Evolutionary conservation across 2,797 vertebrate species (phyloP).

Genomic region (Naso thynnoides): DNA sequence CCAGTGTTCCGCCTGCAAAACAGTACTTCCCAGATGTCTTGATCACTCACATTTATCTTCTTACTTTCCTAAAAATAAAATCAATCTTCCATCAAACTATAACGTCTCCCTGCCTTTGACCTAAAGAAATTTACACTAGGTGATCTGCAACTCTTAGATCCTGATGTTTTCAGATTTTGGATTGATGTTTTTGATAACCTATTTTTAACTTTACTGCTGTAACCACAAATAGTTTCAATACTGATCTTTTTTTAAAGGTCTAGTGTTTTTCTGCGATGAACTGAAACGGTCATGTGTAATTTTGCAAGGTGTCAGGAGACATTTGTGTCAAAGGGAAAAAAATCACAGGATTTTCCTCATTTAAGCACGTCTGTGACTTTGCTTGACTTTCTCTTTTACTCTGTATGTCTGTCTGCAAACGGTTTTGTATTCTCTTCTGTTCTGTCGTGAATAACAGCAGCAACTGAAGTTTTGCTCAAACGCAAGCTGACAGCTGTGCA

Average conservation of each 20-base stretch:
- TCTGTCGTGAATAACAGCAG: conserved; percentile 19
- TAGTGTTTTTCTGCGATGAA: conserved; percentile 4
- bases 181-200: conserved; percentile 5
- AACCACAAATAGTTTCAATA: background rate
- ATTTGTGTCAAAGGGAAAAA: conserved; percentile 33
- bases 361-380: conserved; percentile 21
- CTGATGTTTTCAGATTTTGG: background rate
- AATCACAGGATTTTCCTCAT: background rate
- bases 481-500: conserved; percentile 50
- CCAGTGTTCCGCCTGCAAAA: background rate
- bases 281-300: conserved; percentile 3
- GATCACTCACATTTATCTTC: conserved; percentile 28
- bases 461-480: conserved; percentile 21
- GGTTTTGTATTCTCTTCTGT: conserved; percentile 13
- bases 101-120: background rate
- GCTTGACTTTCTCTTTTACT: background rate
- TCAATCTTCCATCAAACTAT: background rate
- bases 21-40: background rate
- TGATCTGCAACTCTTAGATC: background rate
- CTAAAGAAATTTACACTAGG: background rate
- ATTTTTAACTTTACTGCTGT: conserved; percentile 7
- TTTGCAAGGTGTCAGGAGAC: conserved; percentile 1
- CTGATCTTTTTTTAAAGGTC: background rate
- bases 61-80: background rate
- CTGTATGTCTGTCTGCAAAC: conserved; percentile 10